Base-by-base conservation (phyloP, 1,140 invertebrate genomes). In the Drosophila mojavensis region DNA sequence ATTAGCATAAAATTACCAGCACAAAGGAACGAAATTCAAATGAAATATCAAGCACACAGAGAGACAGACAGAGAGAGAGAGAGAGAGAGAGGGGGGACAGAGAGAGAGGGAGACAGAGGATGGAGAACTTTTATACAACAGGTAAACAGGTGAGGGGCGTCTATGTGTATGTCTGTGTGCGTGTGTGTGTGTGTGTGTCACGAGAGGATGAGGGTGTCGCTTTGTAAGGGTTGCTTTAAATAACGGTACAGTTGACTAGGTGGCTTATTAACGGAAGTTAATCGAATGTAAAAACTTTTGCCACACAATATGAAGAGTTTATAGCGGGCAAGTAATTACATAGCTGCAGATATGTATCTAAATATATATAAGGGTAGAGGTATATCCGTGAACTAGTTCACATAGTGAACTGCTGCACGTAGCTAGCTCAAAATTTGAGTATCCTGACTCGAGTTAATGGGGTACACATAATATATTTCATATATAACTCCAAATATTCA, bases 221-320 rank as follows among this genome's bases (percentile, higher is more conserved):
- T 55, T 17, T 48, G n/a, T 5, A 24, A 9, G 20, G 36, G 33
- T 43, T 39, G 36, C 17, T 58, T 51, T 51, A 51, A 28, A 13
- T 58, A 41, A 26, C 20, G 20, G 36, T 39, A 39, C 36, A 39
- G n/a, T 4, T 43, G 33, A 20, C 30, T 17, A 15, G n/a, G 5
- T 26, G 50, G 53, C 26, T 43, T 47, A 66, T 66, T 66, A 72
- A 47, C 58, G 54, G 26, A 47, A 47, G 62, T 45, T 63, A 67
- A 72, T 72, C 53, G 47, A 72, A 67, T 53, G 55, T 56, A 28
- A 51, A 36, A 66, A 60, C 10, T 39, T 11, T 11, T 11, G 36
- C 36, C 10, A 33, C 2, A 33, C 6, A 9, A 33, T 9, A 33
- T 33, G 33, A 9, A 10, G 33, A 7, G 2, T 9, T 33, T 33